A percentile compares a stretch with the other conserved stretches of the same genome.
Evolutionary conservation across 2,797 vertebrate species (phyloP).

Genomic region (Pachyuromys duprasi): DNA sequence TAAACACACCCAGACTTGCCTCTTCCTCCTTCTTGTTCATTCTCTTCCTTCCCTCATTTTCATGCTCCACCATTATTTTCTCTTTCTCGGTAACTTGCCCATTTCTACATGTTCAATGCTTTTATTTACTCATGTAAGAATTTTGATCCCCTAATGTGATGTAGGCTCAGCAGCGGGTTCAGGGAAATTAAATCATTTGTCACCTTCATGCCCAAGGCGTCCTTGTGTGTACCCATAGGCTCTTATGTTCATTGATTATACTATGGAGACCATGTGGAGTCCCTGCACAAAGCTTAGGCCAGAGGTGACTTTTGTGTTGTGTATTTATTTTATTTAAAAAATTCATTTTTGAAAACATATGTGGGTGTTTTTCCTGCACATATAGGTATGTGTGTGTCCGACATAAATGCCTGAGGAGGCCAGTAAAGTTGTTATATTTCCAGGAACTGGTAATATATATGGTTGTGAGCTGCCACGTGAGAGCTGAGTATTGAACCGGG

Average conservation of each 20-base stretch:
- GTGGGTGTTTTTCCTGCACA: neutral
- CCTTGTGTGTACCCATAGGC: neutral
- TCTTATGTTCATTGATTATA: conserved; percentile 3
- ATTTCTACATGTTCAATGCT: conserved; percentile 33
- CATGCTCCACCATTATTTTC: neutral
- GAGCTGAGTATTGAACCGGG: neutral
- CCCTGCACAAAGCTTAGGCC: neutral
- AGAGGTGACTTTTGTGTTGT: conserved; percentile 19
- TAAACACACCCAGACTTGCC: neutral
- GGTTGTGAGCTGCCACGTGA: neutral
- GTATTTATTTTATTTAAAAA: neutral
- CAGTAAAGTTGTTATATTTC: neutral
- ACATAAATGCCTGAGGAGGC: neutral
- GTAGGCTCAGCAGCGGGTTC: neutral
- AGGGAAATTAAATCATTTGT: conserved; percentile 46
- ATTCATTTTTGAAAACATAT: neutral
- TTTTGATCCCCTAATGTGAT: conserved; percentile 22
- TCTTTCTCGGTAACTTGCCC: neutral
- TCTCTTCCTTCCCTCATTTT: neutral
- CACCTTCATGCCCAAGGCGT: neutral
- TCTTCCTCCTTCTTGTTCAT: neutral
- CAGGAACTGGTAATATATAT: neutral
- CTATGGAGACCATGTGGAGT: neutral
- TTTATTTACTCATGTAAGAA: conserved; percentile 65
- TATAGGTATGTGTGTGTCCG: neutral